Evolutionary conservation across 2,888 invertebrate species (phyloP).

Genomic region (Dryococelus australis): DNA sequence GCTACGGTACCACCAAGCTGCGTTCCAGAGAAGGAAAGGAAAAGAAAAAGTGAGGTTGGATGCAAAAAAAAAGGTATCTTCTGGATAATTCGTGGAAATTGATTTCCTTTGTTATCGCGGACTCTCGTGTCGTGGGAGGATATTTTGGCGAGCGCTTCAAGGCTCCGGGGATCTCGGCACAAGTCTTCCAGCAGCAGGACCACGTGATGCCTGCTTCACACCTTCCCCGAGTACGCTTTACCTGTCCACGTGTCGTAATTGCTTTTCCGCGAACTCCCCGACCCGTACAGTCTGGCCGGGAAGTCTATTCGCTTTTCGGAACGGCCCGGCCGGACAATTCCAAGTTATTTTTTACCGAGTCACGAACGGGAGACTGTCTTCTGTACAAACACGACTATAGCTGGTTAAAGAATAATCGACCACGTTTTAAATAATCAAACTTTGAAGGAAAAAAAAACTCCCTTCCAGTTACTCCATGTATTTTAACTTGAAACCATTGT

Average conservation of each 20-base stretch:
- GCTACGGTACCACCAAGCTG: not conserved
- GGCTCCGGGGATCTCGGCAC: too few relatives aligned
- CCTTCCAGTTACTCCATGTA: too few relatives aligned
- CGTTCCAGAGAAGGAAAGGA: not conserved
- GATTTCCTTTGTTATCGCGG: not conserved
- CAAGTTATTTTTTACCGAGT: too few relatives aligned
- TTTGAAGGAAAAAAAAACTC: too few relatives aligned
- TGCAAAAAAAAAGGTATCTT: not conserved
- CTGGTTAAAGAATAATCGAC: too few relatives aligned
- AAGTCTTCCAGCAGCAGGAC: not conserved
- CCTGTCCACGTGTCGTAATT: not conserved
- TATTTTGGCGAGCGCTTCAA: not conserved
- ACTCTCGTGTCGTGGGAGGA: not conserved
- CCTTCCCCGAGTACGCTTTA: not conserved
- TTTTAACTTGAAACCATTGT: too few relatives aligned
- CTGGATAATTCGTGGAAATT: constrained; percentile 1
- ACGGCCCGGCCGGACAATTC: too few relatives aligned
- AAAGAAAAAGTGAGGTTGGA: not conserved
- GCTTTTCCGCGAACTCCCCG: not conserved
- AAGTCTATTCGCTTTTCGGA: too few relatives aligned
- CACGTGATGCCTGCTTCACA: not conserved
- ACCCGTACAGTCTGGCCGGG: too few relatives aligned
- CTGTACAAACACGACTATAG: too few relatives aligned
- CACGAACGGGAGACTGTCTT: too few relatives aligned
- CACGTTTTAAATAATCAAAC: too few relatives aligned